phyloP scores from a whole-genome alignment of 1,140 invertebrate genomes.

The Drosophila fuyamai region DNA sequence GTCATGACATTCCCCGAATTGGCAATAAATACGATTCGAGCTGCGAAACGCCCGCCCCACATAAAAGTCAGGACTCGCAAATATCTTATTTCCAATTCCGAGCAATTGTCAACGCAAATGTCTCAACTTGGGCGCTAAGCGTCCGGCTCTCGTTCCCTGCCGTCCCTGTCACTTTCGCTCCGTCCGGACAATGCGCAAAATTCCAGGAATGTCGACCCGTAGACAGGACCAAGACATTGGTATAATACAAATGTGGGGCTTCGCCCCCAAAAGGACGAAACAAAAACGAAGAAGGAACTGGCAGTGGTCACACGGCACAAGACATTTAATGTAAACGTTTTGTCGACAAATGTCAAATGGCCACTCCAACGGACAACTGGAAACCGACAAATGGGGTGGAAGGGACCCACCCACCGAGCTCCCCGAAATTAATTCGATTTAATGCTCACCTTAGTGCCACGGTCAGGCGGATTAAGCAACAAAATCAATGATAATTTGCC shows the following conservation, averaged over 20 bases:
- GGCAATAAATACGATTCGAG: constrained; percentile 42
- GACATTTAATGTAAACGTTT: constrained; percentile 84
- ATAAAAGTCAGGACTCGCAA: constrained; percentile 30
- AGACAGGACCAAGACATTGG: constrained; percentile 55
- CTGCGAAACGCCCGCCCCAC: constrained; percentile 4
- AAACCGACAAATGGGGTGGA: constrained; percentile 7
- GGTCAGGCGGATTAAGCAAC: constrained; percentile 64
- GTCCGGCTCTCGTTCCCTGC: constrained; percentile 10
- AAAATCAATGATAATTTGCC: constrained; percentile 76
- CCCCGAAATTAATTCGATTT: constrained; percentile 80
- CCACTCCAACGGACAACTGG: constrained; percentile 45
- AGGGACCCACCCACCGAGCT: neutral
- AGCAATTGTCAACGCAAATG: constrained; percentile 77
- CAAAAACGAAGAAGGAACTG: constrained; percentile 37
- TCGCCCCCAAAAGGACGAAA: constrained; percentile 3
- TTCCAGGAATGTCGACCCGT: constrained; percentile 70
- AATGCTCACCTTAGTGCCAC: constrained; percentile 53
- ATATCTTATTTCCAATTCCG: constrained; percentile 56
- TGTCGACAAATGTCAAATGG: constrained; percentile 82
- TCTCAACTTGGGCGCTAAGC: constrained; percentile 64
- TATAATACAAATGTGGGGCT: constrained; percentile 23
- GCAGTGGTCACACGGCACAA: constrained; percentile 70
- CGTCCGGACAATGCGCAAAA: constrained; percentile 64
- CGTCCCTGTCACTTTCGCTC: constrained; percentile 45
- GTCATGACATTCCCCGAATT: constrained; percentile 30